Percentiles rank a stretch among this genome's conserved stretches.
These are phyloP conservation scores for Laticauda colubrina DNA, from an alignment of 2,113 vertebrate genomes.

Conservation along the genomic window DNA sequence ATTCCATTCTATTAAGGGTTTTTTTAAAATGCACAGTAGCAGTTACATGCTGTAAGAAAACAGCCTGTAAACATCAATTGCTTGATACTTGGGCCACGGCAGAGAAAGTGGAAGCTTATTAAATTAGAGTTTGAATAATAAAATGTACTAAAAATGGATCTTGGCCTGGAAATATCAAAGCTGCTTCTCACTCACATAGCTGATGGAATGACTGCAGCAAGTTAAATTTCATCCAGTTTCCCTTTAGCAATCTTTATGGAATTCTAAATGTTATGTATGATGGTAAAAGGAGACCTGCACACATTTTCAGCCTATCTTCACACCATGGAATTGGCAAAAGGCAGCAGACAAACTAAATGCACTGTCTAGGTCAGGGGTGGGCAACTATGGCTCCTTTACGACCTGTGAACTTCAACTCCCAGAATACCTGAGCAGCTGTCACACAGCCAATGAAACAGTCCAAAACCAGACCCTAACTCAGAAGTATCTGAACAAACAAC, in stretches of 20 bases:
- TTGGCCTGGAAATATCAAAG: conserved; percentile 14
- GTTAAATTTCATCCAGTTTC: conserved; percentile 5
- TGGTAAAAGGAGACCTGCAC: not conserved
- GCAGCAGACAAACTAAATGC: not conserved
- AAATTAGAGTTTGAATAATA: conserved; percentile 24
- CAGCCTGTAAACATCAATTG: not conserved
- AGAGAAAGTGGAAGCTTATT: conserved; percentile 25
- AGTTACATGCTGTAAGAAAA: conserved; percentile 4
- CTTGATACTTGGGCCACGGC: not conserved
- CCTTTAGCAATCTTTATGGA: not conserved
- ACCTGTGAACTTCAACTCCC: not conserved
- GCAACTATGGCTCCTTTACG: not conserved
- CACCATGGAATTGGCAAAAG: not conserved
- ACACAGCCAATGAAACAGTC: too few relatives aligned
- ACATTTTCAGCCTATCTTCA: not conserved
- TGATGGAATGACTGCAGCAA: conserved; percentile 11
- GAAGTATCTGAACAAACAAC: too few relatives aligned
- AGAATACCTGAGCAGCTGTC: not conserved
- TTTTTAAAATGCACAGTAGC: conserved; percentile 16
- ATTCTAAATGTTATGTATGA: conserved; percentile 16
- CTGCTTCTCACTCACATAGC: not conserved
- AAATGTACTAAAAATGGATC: conserved; percentile 22
- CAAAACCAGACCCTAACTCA: too few relatives aligned
- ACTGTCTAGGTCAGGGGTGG: not conserved
- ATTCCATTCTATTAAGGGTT: not conserved